Conservation (phyloP, 2,888 invertebrate species). For the Cryptosula pallasiana region DNA sequence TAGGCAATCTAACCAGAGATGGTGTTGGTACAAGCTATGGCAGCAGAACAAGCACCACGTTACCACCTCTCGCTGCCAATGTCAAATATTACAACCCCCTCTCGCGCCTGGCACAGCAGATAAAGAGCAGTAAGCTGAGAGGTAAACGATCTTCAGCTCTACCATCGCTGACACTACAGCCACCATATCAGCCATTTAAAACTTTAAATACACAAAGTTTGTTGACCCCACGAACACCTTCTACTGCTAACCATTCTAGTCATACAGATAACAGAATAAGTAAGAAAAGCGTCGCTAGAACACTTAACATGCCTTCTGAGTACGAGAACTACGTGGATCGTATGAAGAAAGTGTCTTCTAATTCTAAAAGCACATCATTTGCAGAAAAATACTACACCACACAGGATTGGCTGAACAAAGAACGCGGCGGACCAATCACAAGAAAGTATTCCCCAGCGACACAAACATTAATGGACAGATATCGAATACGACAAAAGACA, state of each 20-base stretch:
- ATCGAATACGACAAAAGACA: background rate
- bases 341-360: background rate
- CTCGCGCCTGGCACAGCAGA: background rate
- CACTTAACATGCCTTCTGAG: constrained; percentile 1
- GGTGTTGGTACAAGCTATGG: too few species aligned
- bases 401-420: constrained; percentile 17
- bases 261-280: too few species aligned
- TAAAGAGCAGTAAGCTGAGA: background rate
- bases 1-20: too few species aligned
- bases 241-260: background rate
- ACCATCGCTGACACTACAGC: background rate
- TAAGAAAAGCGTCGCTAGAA: background rate
- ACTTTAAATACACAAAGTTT: background rate
- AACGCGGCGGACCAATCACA: constrained; percentile 5
- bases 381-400: background rate
- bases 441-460: background rate
- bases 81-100: background rate
- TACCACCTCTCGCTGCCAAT: background rate
- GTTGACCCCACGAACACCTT: background rate
- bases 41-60: background rate
- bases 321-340: background rate
- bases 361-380: background rate
- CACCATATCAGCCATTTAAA: constrained; percentile 15
- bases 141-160: background rate
- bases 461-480: background rate